These are phyloP conservation scores for Coelinius sp. DNA, from an alignment of 2,888 invertebrate species.

Conservation along the genomic window DNA sequence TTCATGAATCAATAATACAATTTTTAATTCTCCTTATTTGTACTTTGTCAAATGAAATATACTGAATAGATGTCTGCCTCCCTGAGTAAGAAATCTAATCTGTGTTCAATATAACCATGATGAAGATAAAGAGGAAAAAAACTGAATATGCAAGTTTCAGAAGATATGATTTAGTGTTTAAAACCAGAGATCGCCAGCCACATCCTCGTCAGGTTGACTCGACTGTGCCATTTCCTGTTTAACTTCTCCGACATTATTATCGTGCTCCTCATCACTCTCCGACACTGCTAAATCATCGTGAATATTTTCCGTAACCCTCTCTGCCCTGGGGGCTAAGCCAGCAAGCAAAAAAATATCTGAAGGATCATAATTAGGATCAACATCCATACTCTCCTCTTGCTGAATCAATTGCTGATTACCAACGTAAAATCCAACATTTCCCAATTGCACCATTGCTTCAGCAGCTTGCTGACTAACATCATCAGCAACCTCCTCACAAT, in stretches of 20 bases:
- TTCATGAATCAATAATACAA: too few relatives aligned
- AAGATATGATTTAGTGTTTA: conserved; percentile 62
- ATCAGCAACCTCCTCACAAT: conserved; percentile 69
- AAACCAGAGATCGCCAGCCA: conserved; percentile 76
- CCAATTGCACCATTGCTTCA: conserved; percentile 83
- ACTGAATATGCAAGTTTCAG: too few relatives aligned
- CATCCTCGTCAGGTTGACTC: conserved; percentile 70
- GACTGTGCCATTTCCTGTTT: conserved; percentile 57
- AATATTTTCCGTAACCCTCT: conserved; percentile 74
- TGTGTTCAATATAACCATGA: too few relatives aligned
- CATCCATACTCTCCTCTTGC: conserved; percentile 80
- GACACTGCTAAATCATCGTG: conserved; percentile 84
- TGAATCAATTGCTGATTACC: conserved; percentile 67
- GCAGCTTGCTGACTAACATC: conserved; percentile 80
- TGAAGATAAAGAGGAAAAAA: too few relatives aligned
- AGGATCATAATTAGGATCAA: conserved; percentile 89
- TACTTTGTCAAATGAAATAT: too few relatives aligned
- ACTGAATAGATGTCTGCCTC: too few relatives aligned
- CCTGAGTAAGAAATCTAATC: too few relatives aligned
- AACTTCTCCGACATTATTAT: conserved; percentile 49
- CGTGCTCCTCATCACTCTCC: conserved; percentile 81
- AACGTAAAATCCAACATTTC: conserved; percentile 78
- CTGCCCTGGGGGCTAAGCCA: conserved; percentile 68
- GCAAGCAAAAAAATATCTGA: conserved; percentile 86
- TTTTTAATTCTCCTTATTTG: too few relatives aligned